Evolutionary conservation across 2,888 invertebrate species (phyloP).

Genomic region (Temnothorax ravouxi): DNA sequence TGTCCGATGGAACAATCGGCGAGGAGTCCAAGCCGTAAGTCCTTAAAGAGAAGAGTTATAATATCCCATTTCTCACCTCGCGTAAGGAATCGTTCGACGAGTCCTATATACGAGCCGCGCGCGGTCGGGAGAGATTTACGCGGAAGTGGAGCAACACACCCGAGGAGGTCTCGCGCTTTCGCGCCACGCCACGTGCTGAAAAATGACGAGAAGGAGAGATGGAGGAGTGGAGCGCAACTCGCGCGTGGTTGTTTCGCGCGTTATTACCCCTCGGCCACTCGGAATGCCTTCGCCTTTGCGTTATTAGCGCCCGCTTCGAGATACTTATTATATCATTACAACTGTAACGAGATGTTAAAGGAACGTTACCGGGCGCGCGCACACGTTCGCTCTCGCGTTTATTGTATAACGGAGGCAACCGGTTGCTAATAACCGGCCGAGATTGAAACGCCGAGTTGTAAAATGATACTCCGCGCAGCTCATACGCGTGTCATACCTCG

Average conservation of each 20-base stretch:
- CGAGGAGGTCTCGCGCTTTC: constrained; percentile 27
- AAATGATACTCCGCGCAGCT: constrained; percentile 24
- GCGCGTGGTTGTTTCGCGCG: constrained; percentile 38
- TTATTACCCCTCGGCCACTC: constrained; percentile 41
- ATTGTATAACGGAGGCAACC: constrained; percentile 42
- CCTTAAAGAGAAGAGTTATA: constrained; percentile 8
- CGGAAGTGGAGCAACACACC: constrained; percentile 32
- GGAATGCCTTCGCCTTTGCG: constrained; percentile 33
- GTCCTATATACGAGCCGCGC: constrained; percentile 49
- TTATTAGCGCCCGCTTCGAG: constrained; percentile 42
- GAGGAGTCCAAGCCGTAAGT: not conserved
- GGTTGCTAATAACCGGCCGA: constrained; percentile 26
- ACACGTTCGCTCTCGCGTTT: not conserved
- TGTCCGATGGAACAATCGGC: constrained; percentile 23
- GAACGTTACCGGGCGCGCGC: constrained; percentile 25
- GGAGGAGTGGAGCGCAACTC: not conserved
- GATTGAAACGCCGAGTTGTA: constrained; percentile 39
- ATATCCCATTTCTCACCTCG: constrained; percentile 32
- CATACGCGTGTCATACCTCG: not conserved
- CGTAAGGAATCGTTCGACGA: constrained; percentile 50
- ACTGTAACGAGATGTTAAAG: constrained; percentile 55
- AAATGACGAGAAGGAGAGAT: constrained; percentile 21
- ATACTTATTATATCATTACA: constrained; percentile 58
- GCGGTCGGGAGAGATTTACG: constrained; percentile 54
- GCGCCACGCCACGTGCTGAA: constrained; percentile 46